A percentile compares a stretch with the other conserved stretches of the same genome.
Evolutionary conservation across 1,140 invertebrate genomes (phyloP).

Genomic region (Drosophila mayri): DNA sequence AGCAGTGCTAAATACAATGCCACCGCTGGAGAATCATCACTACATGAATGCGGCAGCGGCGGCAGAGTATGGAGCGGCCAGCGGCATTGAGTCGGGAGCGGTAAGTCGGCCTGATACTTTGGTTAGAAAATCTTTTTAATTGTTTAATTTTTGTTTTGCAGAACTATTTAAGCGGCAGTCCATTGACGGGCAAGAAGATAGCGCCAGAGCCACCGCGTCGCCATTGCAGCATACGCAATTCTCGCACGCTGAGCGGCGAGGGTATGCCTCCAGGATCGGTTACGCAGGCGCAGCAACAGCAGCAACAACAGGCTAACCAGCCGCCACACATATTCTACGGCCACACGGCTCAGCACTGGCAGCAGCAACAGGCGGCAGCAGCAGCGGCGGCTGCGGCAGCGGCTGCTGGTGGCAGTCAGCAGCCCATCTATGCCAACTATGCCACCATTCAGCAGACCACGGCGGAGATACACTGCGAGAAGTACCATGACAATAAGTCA

Average conservation of each 20-base stretch:
- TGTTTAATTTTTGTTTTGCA: slow-evolving; percentile 14
- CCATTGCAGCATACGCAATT: slow-evolving; percentile 87
- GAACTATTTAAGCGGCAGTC: slow-evolving; percentile 85
- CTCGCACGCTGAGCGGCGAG: slow-evolving; percentile 73
- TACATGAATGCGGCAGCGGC: slow-evolving; percentile 82
- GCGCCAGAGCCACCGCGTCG: slow-evolving; percentile 95
- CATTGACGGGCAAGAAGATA: slow-evolving; percentile 89
- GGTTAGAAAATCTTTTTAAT: too few relatives aligned
- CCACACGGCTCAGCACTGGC: slow-evolving; percentile 62
- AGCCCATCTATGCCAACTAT: slow-evolving; percentile 86
- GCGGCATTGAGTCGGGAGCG: slow-evolving; percentile 51
- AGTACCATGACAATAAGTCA: slow-evolving; percentile 87
- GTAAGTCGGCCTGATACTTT: slow-evolving; percentile 51
- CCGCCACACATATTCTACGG: slow-evolving; percentile 71
- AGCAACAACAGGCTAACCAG: slow-evolving; percentile 26
- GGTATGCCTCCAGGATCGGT: slow-evolving; percentile 17
- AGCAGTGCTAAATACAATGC: slow-evolving; percentile 80
- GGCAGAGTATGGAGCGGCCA: slow-evolving; percentile 77
- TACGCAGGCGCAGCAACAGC: slow-evolving; percentile 32
- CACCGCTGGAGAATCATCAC: slow-evolving; percentile 78
- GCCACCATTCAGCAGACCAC: slow-evolving; percentile 87
- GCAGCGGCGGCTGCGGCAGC: slow-evolving; percentile 8
- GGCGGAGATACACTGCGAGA: slow-evolving; percentile 87
- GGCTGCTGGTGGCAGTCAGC: slow-evolving; percentile 55
- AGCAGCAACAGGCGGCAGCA: slow-evolving; percentile 57